Conservation (phyloP, 2,113 vertebrate species). For the Cricetomys ansorgei region DNA sequence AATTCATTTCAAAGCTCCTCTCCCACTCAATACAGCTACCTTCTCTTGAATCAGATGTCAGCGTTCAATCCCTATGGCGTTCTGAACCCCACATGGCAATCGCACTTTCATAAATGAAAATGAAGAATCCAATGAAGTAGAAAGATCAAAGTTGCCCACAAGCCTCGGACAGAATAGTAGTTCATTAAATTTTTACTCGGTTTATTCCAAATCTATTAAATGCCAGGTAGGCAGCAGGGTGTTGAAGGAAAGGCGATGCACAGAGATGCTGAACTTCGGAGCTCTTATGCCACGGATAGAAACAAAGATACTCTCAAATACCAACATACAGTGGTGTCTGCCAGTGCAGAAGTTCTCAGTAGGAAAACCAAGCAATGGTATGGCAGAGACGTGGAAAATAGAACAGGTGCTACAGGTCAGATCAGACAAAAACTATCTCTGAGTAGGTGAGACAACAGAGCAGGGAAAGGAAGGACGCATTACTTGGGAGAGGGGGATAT, state of each 20-base stretch:
- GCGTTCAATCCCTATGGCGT: background rate
- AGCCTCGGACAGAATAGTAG: background rate
- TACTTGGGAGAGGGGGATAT: background rate
- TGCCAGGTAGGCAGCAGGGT: background rate
- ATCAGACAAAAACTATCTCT: background rate
- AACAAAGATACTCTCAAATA: background rate
- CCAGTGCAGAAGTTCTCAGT: background rate
- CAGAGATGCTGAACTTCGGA: background rate
- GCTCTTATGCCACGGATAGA: background rate
- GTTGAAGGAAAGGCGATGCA: background rate
- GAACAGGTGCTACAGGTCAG: accelerated
- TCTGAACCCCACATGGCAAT: background rate
- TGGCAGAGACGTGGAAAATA: background rate
- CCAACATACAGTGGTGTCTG: background rate
- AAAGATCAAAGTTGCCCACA: background rate
- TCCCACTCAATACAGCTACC: background rate
- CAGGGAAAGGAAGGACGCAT: background rate
- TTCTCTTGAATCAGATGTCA: background rate
- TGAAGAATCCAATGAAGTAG: background rate
- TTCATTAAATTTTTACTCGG: background rate
- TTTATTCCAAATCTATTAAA: background rate
- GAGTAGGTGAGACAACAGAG: too few relatives aligned
- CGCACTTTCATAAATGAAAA: background rate
- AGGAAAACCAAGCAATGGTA: background rate
- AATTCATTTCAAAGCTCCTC: background rate